Conservation (phyloP, 2,888 invertebrate species). For the Drosophila picticornis region DNA sequence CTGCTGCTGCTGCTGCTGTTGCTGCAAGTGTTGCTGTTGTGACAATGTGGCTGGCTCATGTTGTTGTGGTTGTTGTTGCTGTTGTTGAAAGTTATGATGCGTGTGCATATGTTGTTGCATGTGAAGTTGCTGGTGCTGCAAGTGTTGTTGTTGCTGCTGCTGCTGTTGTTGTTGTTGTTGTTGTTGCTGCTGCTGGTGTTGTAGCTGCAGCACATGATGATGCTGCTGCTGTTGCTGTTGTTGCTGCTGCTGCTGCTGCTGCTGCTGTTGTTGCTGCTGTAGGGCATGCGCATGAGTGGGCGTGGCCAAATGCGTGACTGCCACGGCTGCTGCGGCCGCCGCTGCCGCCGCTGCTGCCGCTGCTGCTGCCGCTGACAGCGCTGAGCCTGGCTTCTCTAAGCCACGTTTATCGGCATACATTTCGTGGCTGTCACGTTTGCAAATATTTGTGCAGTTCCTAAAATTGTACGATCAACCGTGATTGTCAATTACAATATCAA, state of each 20-base stretch:
- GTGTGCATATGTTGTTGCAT: constrained; percentile 68
- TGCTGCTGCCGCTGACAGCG: constrained; percentile 54
- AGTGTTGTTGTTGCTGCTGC: constrained; percentile 66
- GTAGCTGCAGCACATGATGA: constrained; percentile 57
- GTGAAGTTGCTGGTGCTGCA: constrained; percentile 71
- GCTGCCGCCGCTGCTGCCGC: constrained; percentile 44
- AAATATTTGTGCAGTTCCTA: constrained; percentile 67
- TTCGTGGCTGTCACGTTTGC: constrained; percentile 64
- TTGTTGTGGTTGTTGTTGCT: constrained; percentile 70
- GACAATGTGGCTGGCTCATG: constrained; percentile 61
- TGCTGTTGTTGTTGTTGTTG: constrained; percentile 38
- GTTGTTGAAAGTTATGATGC: constrained; percentile 75
- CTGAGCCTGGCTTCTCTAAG: constrained; percentile 65
- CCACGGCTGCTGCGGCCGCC: constrained; percentile 52
- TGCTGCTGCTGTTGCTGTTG: constrained; percentile 64
- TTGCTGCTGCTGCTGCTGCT: constrained; percentile 49
- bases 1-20: constrained; percentile 61
- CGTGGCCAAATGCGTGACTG: constrained; percentile 59
- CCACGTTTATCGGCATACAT: constrained; percentile 78
- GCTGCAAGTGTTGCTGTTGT: constrained; percentile 73
- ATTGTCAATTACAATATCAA: constrained; percentile 30
- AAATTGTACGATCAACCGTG: constrained; percentile 40
- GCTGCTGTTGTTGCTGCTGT: constrained; percentile 53
- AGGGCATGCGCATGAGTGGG: constrained; percentile 64
- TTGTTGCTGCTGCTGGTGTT: constrained; percentile 47